These are phyloP conservation scores for Stenichneumon culpator DNA, from an alignment of 2,888 invertebrate species.

Conservation along the genomic window DNA sequence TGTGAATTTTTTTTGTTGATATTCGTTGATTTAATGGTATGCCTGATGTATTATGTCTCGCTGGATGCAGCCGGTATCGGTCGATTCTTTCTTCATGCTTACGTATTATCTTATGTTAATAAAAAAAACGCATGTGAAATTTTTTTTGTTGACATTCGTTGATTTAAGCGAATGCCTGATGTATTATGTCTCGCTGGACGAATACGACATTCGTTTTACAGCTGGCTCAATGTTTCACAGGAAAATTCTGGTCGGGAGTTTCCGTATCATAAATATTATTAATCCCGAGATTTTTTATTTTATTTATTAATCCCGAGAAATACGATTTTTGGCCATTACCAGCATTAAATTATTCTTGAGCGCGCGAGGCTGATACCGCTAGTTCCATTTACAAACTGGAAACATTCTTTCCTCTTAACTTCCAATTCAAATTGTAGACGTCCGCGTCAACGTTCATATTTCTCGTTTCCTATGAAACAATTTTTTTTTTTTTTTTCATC, in stretches of 20 bases:
- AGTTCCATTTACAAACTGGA: conserved; percentile 38
- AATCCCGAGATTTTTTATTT: no score
- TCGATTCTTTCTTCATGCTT: no score
- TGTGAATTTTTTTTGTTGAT: neutral
- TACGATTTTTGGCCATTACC: no score
- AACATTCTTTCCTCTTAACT: conserved; percentile 34
- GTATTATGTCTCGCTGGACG: neutral
- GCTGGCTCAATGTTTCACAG: neutral
- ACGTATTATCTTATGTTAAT: conserved; percentile 19
- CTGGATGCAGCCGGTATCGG: neutral
- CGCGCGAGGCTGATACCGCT: neutral
- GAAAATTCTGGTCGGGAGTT: neutral
- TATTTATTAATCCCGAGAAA: no score
- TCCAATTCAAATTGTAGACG: conserved; percentile 41
- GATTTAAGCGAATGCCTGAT: neutral
- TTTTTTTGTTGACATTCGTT: no score
- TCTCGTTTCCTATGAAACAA: conserved; percentile 51
- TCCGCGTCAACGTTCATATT: conserved; percentile 25
- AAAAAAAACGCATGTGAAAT: no score
- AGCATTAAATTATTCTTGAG: neutral
- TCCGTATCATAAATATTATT: no score
- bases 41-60: no score
- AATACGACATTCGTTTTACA: neutral
- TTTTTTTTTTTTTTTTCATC: conserved; percentile 30
- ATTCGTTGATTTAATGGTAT: neutral